phyloP scores from a whole-genome alignment of 2,888 invertebrate genomes.

The Conomelus anceps region DNA sequence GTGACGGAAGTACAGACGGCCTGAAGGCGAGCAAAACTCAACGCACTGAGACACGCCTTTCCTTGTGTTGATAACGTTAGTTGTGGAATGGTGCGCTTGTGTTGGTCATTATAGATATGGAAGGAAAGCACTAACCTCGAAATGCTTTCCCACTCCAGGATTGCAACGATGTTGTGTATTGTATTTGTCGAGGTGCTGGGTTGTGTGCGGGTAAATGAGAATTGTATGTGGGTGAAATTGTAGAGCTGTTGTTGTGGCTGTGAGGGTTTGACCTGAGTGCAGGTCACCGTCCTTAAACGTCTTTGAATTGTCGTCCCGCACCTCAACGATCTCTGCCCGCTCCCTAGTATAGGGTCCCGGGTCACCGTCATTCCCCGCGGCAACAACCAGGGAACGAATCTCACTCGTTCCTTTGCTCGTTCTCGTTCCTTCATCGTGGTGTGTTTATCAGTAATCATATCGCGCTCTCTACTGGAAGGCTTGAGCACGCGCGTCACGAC shows the following conservation, averaged over 20 bases:
- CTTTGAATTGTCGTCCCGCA: background rate
- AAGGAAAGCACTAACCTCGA: background rate
- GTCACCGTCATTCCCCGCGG: background rate
- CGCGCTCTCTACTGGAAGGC: background rate
- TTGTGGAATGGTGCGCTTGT: background rate
- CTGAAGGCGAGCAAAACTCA: background rate
- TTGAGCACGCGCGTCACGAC: background rate
- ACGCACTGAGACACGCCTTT: background rate
- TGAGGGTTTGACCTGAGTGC: background rate
- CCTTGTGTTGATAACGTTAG: background rate
- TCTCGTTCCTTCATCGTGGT: background rate
- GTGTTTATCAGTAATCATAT: background rate
- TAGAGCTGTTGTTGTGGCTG: background rate
- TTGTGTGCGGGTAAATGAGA: background rate
- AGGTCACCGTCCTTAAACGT: background rate
- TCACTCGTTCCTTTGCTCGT: constrained; percentile 13
- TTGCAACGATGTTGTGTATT: no score
- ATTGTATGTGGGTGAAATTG: background rate
- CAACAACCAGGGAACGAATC: background rate
- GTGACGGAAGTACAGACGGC: background rate
- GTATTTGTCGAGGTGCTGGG: background rate
- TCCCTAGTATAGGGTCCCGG: no score
- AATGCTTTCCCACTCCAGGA: no score
- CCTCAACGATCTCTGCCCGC: no score
- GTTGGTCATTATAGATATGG: background rate